Evolutionary conservation across 2,797 vertebrate species (phyloP).

Genomic region (Peromyscus attwateri): DNA sequence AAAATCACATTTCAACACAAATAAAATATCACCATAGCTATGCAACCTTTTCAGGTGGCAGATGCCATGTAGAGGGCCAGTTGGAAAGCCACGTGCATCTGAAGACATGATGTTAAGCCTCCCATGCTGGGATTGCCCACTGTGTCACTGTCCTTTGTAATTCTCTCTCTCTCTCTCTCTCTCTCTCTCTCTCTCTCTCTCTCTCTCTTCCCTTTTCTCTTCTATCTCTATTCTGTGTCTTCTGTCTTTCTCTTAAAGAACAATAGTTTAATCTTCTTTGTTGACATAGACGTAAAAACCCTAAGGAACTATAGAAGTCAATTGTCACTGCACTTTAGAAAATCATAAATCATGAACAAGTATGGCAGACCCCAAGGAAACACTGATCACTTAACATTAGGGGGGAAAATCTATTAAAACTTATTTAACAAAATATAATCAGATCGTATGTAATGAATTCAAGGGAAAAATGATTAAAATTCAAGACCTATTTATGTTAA

Average conservation of each 20-base stretch:
- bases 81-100: background rate
- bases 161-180: background rate
- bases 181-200: background rate
- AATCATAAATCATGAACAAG: background rate
- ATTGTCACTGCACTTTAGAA: background rate
- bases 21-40: too few relatives aligned
- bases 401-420: background rate
- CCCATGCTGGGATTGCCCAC: too few relatives aligned
- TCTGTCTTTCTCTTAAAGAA: background rate
- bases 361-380: background rate
- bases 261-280: background rate
- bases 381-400: background rate
- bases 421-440: slow-evolving; percentile 3
- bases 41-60: background rate
- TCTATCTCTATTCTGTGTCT: background rate
- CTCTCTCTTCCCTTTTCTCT: too few relatives aligned
- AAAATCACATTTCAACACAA: too few relatives aligned
- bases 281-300: background rate
- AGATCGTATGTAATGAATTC: background rate
- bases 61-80: background rate
- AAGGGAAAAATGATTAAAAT: background rate
- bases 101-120: background rate
- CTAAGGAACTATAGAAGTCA: background rate
- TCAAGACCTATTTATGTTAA: background rate
- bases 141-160: background rate